A percentile compares a stretch with the other conserved stretches of the same genome.
Conservation (phyloP, 2,797 vertebrate genomes). For the Fistularia commersonii region DNA sequence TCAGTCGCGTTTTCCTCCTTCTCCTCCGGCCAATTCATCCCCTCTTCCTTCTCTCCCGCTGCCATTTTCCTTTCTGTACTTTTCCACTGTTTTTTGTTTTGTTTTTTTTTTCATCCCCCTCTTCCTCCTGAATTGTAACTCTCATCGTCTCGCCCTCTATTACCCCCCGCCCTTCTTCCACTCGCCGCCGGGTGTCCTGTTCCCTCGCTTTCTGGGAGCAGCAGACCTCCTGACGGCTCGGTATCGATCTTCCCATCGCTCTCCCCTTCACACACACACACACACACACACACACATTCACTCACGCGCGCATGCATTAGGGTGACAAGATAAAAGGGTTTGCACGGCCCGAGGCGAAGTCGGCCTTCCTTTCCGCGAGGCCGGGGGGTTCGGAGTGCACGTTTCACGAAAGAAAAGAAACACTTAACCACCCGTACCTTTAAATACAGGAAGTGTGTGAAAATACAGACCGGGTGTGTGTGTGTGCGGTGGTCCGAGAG, state of each 20-base stretch:
- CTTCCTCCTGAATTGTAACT: conserved; percentile 2
- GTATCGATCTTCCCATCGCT: conserved; percentile 67
- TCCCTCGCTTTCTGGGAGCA: conserved; percentile 65
- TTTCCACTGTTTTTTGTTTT: background rate
- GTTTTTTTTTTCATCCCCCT: background rate
- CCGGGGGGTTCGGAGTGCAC: conserved; percentile 47
- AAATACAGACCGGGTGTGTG: too few species aligned
- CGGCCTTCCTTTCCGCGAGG: conserved; percentile 57
- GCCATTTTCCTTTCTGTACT: too few species aligned
- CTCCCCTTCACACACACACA: conserved; percentile 19
- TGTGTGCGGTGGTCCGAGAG: too few species aligned
- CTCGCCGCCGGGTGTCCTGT: conserved; percentile 67
- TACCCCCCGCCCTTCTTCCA: conserved; percentile 27
- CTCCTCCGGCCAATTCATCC: background rate
- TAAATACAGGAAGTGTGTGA: conserved; percentile 16
- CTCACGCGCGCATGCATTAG: conserved; percentile 51
- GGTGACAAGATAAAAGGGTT: conserved; percentile 72
- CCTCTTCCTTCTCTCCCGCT: background rate
- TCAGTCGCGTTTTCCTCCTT: background rate
- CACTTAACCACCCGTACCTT: conserved; percentile 44
- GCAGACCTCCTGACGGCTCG: conserved; percentile 71
- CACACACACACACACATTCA: conserved; percentile 13
- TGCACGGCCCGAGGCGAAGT: conserved; percentile 63
- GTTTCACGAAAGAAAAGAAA: conserved; percentile 41
- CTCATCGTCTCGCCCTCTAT: conserved; percentile 27